A percentile compares a stretch with the other conserved stretches of the same genome.
Conservation (phyloP, 2,888 invertebrate species). For the Caenorhabditis panamensis region DNA sequence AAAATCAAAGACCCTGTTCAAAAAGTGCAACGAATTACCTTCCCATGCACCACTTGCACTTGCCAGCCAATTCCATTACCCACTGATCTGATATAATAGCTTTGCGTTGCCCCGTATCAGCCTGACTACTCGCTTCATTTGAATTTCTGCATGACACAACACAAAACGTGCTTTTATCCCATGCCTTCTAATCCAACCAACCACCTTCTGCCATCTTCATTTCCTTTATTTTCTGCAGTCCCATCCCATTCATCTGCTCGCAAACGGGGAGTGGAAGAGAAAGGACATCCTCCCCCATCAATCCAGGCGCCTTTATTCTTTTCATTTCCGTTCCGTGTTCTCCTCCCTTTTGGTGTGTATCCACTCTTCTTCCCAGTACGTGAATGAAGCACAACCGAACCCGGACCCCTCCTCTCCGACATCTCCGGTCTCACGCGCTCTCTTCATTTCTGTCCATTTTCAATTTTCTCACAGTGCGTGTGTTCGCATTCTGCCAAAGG, state of each 20-base stretch:
- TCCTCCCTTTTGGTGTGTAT: not conserved
- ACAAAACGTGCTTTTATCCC: not conserved
- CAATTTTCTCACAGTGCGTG: slow-evolving; percentile 11
- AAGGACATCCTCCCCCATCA: slow-evolving; percentile 15
- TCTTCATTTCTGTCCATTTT: not conserved
- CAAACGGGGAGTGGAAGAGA: not conserved
- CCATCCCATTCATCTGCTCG: not conserved
- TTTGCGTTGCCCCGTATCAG: not conserved
- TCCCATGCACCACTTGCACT: no score
- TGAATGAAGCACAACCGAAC: slow-evolving; percentile 3
- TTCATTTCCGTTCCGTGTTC: slow-evolving; percentile 2
- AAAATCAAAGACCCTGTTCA: no score
- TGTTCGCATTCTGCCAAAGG: not conserved
- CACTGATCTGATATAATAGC: not conserved
- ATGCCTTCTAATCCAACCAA: not conserved
- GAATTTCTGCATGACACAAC: not conserved
- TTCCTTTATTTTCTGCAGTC: not conserved
- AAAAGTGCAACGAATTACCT: no score
- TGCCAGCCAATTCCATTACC: no score
- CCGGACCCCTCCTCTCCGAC: not conserved
- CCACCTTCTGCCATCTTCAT: not conserved
- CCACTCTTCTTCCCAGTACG: not conserved
- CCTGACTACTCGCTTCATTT: not conserved
- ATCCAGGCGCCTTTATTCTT: not conserved
- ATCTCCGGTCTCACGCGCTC: not conserved